These are phyloP conservation scores for Chrysocyon brachyurus DNA, from an alignment of 2,797 vertebrate genomes.

Conservation along the genomic window DNA sequence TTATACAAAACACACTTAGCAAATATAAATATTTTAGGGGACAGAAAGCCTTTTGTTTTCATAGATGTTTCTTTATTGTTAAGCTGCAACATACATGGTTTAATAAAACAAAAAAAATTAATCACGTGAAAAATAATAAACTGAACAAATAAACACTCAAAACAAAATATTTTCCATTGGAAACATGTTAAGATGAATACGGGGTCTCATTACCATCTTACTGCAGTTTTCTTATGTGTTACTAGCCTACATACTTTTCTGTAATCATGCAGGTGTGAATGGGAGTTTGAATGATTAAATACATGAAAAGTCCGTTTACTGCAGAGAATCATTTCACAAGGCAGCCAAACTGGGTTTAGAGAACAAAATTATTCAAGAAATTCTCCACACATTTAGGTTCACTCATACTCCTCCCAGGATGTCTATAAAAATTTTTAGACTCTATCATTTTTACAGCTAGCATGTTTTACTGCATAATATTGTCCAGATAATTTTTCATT, in stretches of 20 bases:
- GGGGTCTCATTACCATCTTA: constrained; percentile 88
- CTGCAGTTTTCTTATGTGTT: constrained; percentile 89
- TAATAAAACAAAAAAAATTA: constrained; percentile 89
- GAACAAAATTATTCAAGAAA: constrained; percentile 82
- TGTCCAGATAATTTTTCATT: neutral
- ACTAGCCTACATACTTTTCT: constrained; percentile 87
- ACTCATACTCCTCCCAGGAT: neutral
- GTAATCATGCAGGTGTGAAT: constrained; percentile 87
- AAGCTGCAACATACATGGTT: constrained; percentile 88
- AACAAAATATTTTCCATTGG: too few relatives aligned
- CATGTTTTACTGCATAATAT: accelerated
- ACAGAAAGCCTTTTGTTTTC: neutral
- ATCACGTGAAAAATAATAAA: constrained; percentile 84
- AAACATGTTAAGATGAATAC: too few relatives aligned
- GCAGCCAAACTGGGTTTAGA: constrained; percentile 79
- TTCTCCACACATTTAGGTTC: constrained; percentile 80
- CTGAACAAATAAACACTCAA: too few relatives aligned
- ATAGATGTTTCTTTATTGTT: constrained; percentile 87
- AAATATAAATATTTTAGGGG: neutral
- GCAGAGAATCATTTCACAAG: constrained; percentile 89
- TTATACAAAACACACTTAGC: neutral
- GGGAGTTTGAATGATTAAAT: constrained; percentile 82
- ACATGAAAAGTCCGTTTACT: constrained; percentile 89
- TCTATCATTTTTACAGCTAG: neutral
- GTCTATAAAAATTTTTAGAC: neutral